These are phyloP conservation scores for Progne subis DNA, from an alignment of 2,113 vertebrate species.

Conservation along the genomic window DNA sequence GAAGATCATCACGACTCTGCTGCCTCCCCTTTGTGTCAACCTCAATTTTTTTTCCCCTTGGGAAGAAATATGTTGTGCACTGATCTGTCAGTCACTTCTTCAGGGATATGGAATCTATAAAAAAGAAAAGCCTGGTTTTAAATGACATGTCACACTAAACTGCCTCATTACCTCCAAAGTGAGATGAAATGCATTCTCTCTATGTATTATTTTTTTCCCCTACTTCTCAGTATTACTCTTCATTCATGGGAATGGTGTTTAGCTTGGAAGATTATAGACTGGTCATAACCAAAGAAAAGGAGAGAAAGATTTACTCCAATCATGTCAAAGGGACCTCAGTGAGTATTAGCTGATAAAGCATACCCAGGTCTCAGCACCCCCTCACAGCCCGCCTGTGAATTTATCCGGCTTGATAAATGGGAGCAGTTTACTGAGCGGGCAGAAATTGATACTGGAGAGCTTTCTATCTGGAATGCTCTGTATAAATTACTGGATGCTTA, in stretches of 20 bases:
- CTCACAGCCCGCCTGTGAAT: background rate
- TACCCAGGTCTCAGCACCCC: constrained; percentile 10
- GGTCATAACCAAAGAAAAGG: constrained; percentile 52
- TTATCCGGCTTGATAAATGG: constrained; percentile 31
- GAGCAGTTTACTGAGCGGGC: constrained; percentile 28
- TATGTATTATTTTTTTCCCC: background rate
- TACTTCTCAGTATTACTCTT: constrained; percentile 42
- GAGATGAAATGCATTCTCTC: constrained; percentile 59
- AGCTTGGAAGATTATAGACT: constrained; percentile 49
- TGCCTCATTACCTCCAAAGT: constrained; percentile 66
- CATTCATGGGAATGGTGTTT: constrained; percentile 22
- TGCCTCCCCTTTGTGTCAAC: background rate
- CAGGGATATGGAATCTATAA: constrained; percentile 43
- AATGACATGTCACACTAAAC: constrained; percentile 71
- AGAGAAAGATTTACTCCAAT: constrained; percentile 53
- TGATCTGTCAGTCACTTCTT: constrained; percentile 55
- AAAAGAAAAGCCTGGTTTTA: constrained; percentile 53
- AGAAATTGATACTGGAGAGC: constrained; percentile 20
- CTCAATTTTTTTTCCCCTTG: background rate
- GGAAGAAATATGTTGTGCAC: constrained; percentile 24
- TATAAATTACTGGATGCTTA: constrained; percentile 23
- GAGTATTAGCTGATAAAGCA: constrained; percentile 42
- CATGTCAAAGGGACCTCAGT: constrained; percentile 33
- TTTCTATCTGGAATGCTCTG: constrained; percentile 8
- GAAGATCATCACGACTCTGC: background rate